phyloP scores from a whole-genome alignment of 1,140 invertebrate genomes.

The Drosophila asahinai region DNA sequence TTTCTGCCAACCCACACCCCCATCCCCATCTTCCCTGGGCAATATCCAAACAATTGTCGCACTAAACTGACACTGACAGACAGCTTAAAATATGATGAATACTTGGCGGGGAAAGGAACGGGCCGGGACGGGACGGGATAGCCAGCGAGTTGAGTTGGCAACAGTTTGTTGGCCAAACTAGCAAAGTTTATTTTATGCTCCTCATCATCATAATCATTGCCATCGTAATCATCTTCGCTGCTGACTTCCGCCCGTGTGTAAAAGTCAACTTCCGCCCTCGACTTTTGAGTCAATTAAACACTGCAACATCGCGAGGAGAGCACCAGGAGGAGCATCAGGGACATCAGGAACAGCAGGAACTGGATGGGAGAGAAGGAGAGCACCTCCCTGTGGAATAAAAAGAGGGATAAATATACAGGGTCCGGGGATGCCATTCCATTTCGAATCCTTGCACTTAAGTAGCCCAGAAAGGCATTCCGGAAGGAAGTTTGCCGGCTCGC shows the following conservation, averaged over 20 bases:
- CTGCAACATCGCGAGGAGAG: slow-evolving; percentile 49
- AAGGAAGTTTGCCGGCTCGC: slow-evolving; percentile 5
- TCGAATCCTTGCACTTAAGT: slow-evolving; percentile 15
- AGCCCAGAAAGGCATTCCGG: slow-evolving; percentile 18
- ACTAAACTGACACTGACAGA: slow-evolving; percentile 63
- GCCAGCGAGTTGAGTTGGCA: slow-evolving; percentile 44
- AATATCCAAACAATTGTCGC: slow-evolving; percentile 73
- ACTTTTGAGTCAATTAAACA: slow-evolving; percentile 75
- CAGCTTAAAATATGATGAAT: slow-evolving; percentile 64
- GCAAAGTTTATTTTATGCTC: slow-evolving; percentile 64
- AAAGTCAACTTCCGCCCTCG: slow-evolving; percentile 68
- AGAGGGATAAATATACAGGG: slow-evolving; percentile 11
- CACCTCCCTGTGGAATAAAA: slow-evolving; percentile 11
- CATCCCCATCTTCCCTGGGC: slow-evolving; percentile 6
- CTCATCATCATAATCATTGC: slow-evolving; percentile 45
- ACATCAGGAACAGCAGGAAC: slow-evolving; percentile 6
- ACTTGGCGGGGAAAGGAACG: slow-evolving; percentile 14
- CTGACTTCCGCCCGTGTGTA: slow-evolving; percentile 68
- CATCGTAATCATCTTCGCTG: slow-evolving; percentile 37
- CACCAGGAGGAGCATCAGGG: slow-evolving; percentile 19
- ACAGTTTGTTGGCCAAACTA: slow-evolving; percentile 63
- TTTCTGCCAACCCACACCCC: background rate
- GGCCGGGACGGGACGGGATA: background rate
- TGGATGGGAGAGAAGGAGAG: too few species aligned
- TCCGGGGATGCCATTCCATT: slow-evolving; percentile 8